These are phyloP conservation scores for Patiria miniata DNA, from an alignment of 35 echinoderm and acorn worm species.

Conservation along the genomic window DNA sequence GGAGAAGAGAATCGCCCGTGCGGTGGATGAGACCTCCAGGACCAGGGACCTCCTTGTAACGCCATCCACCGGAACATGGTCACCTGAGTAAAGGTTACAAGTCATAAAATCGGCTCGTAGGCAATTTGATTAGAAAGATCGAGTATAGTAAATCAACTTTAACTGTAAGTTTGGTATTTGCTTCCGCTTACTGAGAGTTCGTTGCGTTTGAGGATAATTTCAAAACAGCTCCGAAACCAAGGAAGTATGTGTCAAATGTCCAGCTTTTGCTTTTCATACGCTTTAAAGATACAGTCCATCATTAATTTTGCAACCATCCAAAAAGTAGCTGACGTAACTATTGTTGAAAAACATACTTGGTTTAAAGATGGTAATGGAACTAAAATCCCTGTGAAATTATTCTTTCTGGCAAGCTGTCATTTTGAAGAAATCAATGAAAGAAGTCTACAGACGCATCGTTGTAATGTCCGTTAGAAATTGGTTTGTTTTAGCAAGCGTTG, in stretches of 20 bases:
- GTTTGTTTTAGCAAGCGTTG: too few relatives aligned
- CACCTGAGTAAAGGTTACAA: constrained; percentile 1
- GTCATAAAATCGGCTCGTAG: neutral
- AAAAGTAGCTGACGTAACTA: too few relatives aligned
- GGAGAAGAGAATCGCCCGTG: neutral
- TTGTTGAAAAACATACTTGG: too few relatives aligned
- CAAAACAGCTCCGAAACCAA: neutral
- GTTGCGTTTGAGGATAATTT: neutral
- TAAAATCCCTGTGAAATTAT: too few relatives aligned
- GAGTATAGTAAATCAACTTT: neutral
- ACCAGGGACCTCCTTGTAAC: neutral
- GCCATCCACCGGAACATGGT: constrained; percentile 28
- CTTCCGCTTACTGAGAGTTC: neutral
- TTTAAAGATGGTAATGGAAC: too few relatives aligned
- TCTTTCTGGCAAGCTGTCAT: too few relatives aligned
- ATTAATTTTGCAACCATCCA: too few relatives aligned
- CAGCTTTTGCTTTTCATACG: neutral
- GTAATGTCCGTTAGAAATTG: too few relatives aligned
- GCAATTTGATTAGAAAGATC: neutral
- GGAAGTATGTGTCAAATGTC: neutral
- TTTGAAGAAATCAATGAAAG: too few relatives aligned
- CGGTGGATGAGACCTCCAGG: constrained; percentile 5
- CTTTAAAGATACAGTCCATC: too few relatives aligned
- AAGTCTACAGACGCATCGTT: too few relatives aligned
- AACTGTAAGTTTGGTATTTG: neutral